Evolutionary conservation across 1,140 invertebrate genomes (phyloP).

Genomic region (Trinorchestia longiramus): DNA sequence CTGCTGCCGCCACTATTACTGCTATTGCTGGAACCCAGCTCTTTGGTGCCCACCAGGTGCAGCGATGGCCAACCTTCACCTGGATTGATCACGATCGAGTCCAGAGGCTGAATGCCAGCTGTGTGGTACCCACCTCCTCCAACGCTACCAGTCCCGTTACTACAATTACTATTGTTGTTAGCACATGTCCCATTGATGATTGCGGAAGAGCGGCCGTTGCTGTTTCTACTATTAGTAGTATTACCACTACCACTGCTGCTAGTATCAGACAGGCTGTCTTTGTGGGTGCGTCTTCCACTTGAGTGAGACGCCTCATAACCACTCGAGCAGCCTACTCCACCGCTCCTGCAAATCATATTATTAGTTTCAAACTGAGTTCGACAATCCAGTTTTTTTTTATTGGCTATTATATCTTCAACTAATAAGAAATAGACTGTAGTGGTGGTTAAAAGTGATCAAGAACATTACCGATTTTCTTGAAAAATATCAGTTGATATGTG

Average conservation of each 20-base stretch:
- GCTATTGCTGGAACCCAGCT: slow-evolving; percentile 67
- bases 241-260: slow-evolving; percentile 52
- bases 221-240: slow-evolving; percentile 9
- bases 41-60: slow-evolving; percentile 58
- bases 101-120: slow-evolving; percentile 50
- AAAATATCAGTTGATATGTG: too few species aligned
- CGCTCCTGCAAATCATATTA: neutral
- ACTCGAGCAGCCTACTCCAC: neutral
- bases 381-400: too few species aligned
- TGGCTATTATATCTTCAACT: too few species aligned
- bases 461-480: too few species aligned
- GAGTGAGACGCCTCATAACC: neutral
- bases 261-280: slow-evolving; percentile 39
- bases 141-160: neutral
- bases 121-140: slow-evolving; percentile 13
- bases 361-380: too few species aligned
- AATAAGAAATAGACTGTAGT: too few species aligned
- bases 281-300: slow-evolving; percentile 32
- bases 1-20: slow-evolving; percentile 69
- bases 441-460: too few species aligned
- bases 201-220: neutral
- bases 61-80: slow-evolving; percentile 64
- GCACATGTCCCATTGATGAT: slow-evolving; percentile 23
- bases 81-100: slow-evolving; percentile 51
- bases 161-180: slow-evolving; percentile 35